A percentile compares a stretch with the other conserved stretches of the same genome.
Evolutionary conservation across 2,113 vertebrate genomes (phyloP).

Genomic region (Pachypanchax playfairii): DNA sequence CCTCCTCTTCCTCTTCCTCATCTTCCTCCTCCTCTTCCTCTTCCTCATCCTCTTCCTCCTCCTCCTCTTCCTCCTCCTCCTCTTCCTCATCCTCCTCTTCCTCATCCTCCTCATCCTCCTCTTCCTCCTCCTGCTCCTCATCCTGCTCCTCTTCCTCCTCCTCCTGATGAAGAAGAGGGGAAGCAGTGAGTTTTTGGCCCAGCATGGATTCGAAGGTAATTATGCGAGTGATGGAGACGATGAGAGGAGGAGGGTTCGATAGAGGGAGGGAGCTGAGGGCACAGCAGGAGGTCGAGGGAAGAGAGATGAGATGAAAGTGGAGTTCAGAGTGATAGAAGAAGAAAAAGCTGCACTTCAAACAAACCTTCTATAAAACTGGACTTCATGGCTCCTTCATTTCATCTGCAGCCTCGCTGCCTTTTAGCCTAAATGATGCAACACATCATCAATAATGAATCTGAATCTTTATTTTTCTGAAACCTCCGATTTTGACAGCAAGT

Average conservation of each 20-base stretch:
- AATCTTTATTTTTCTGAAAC: neutral
- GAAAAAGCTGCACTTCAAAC: neutral
- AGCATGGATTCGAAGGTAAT: neutral
- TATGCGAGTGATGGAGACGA: neutral
- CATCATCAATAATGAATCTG: neutral
- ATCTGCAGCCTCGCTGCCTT: neutral
- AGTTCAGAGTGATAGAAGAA: neutral
- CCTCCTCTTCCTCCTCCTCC: too few species aligned
- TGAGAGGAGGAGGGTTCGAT: neutral
- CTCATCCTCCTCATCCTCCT: too few species aligned
- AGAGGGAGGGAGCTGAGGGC: neutral
- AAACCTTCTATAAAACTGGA: neutral
- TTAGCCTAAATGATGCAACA: conserved; percentile 3
- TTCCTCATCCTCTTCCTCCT: too few species aligned
- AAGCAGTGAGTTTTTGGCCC: neutral
- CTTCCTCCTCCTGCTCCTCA: too few species aligned
- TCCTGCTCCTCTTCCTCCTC: too few species aligned
- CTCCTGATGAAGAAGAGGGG: too few species aligned
- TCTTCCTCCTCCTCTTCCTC: too few species aligned
- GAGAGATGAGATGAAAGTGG: neutral
- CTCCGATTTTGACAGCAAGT: too few species aligned
- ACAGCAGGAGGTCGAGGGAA: neutral
- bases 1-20: too few species aligned
- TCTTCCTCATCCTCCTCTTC: too few species aligned
- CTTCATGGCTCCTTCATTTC: neutral